phyloP scores from a whole-genome alignment of 2,113 vertebrate genomes.

The Oryzias woworae region DNA sequence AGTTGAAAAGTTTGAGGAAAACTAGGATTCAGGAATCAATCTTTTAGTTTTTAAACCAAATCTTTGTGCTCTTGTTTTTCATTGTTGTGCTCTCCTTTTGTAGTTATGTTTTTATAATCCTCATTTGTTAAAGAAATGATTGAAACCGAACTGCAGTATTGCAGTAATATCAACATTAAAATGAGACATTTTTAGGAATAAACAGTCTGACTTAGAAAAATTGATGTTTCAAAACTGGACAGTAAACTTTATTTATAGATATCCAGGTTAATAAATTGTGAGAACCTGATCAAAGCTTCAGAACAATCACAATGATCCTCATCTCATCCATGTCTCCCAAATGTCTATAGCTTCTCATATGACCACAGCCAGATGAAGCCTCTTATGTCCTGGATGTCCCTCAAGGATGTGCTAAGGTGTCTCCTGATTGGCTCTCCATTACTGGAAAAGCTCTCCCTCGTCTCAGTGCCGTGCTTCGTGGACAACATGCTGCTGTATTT shows the following conservation, averaged over 20 bases:
- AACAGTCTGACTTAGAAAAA: too few relatives aligned
- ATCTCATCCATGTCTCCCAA: conserved; percentile 12
- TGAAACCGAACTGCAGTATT: too few relatives aligned
- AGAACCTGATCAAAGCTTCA: neutral
- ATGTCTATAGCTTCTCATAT: conserved; percentile 62
- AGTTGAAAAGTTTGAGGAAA: too few relatives aligned
- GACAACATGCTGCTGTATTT: conserved; percentile 55
- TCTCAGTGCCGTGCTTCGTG: conserved; percentile 74
- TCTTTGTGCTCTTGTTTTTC: too few relatives aligned
- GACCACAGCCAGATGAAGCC: conserved; percentile 63
- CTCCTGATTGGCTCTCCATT: conserved; percentile 64
- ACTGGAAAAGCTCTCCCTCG: conserved; percentile 67
- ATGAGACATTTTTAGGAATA: too few relatives aligned
- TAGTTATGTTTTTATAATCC: neutral
- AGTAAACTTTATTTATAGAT: too few relatives aligned
- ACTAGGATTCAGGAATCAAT: too few relatives aligned
- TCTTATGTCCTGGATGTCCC: conserved; percentile 61
- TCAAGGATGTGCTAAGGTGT: conserved; percentile 57
- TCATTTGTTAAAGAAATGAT: neutral
- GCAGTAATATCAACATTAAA: neutral
- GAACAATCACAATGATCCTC: neutral
- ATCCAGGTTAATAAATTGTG: too few relatives aligned
- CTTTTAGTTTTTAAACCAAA: too few relatives aligned
- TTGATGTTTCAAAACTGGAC: too few relatives aligned
- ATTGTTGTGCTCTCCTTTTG: neutral